Percentiles rank a stretch among this genome's conserved stretches.
phyloP scores from a whole-genome alignment of 2,888 invertebrate genomes.

The Mythimna albipuncta region DNA sequence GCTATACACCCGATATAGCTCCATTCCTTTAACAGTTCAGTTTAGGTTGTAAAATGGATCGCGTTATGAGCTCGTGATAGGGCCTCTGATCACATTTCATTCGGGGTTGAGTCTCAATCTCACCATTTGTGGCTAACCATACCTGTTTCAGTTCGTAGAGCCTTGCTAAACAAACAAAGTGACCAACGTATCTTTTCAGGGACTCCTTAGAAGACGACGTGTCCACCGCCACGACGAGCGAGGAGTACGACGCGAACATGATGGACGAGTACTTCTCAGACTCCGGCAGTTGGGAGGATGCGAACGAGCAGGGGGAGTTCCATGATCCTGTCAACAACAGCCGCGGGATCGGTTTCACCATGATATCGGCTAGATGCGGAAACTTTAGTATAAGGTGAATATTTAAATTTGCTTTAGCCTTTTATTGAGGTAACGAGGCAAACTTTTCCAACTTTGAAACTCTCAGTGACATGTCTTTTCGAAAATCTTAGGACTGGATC shows the following conservation, averaged over 20 bases:
- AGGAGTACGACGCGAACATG: conserved; percentile 73
- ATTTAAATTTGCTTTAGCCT: neutral
- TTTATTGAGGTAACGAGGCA: neutral
- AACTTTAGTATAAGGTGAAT: conserved; percentile 82
- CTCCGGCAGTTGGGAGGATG: conserved; percentile 79
- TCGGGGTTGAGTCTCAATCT: too few relatives aligned
- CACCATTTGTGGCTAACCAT: neutral
- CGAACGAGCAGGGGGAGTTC: conserved; percentile 78
- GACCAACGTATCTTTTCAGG: conserved; percentile 37
- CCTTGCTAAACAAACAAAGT: neutral
- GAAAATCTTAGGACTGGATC: too few relatives aligned
- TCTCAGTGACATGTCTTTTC: neutral
- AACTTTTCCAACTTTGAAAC: neutral
- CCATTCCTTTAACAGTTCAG: too few relatives aligned
- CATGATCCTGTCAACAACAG: conserved; percentile 80
- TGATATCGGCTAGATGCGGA: conserved; percentile 78
- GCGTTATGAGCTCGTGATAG: too few relatives aligned
- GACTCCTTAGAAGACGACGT: conserved; percentile 73
- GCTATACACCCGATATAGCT: too few relatives aligned
- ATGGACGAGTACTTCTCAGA: conserved; percentile 79
- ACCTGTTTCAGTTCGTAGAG: neutral
- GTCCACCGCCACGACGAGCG: conserved; percentile 77
- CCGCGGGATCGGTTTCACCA: conserved; percentile 64
- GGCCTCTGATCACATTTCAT: too few relatives aligned
- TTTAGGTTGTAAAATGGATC: too few relatives aligned